phyloP scores from a whole-genome alignment of 2,888 invertebrate genomes.

The Cyaniris semiargus region DNA sequence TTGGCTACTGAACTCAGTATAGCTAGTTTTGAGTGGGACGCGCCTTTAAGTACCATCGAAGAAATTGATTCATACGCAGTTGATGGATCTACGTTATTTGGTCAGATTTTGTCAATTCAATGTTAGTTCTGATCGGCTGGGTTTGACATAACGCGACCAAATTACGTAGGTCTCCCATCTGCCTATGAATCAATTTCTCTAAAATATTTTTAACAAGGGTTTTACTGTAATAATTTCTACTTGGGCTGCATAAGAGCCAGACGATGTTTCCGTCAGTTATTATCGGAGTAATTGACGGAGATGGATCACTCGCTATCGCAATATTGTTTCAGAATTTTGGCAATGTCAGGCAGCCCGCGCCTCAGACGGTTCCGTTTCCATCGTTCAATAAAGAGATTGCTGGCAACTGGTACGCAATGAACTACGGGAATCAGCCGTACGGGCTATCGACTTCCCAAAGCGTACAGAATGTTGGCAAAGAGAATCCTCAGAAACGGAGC shows the following conservation, averaged over 20 bases:
- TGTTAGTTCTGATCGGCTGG: no score
- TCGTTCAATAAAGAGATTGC: neutral
- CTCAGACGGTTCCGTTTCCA: neutral
- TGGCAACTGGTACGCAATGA: slow-evolving; percentile 5
- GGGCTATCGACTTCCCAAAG: neutral
- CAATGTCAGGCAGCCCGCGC: neutral
- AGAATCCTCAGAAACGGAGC: neutral
- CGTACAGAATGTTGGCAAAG: neutral
- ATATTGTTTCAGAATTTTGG: slow-evolving; percentile 3
- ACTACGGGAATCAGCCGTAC: neutral
- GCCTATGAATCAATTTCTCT: no score
- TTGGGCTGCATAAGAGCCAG: neutral
- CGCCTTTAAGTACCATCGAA: no score
- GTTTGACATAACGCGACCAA: no score
- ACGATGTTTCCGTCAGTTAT: neutral
- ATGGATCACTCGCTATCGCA: neutral
- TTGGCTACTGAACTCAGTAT: neutral
- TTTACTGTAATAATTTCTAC: neutral
- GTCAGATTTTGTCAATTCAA: no score
- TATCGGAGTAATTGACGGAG: neutral
- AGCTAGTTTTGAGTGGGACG: neutral
- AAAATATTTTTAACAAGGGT: no score
- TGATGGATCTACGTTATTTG: no score
- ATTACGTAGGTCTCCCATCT: no score
- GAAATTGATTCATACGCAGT: no score